Conservation (phyloP, 2,888 invertebrate genomes). For the Caenorhabditis wallacei region DNA sequence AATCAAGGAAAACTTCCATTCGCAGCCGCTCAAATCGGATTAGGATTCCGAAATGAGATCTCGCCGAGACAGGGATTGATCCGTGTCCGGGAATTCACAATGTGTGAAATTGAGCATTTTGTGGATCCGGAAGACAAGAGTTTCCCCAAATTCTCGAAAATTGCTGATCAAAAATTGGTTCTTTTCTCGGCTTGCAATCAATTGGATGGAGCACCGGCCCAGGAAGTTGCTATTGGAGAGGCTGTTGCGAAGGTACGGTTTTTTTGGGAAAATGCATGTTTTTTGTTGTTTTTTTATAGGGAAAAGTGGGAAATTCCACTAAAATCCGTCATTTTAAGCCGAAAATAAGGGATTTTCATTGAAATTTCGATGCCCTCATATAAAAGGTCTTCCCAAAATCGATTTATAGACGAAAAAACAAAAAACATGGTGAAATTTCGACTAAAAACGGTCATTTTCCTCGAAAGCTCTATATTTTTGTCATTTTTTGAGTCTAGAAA, state of each 20-base stretch:
- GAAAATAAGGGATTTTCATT: too few species aligned
- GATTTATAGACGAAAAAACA: too few species aligned
- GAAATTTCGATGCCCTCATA: too few species aligned
- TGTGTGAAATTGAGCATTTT: conserved; percentile 99
- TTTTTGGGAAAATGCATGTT: too few species aligned
- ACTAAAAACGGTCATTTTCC: too few species aligned
- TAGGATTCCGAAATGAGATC: conserved; percentile 98
- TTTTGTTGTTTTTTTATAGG: too few species aligned
- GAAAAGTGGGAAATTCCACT: too few species aligned
- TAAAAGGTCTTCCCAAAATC: too few species aligned
- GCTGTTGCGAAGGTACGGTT: conserved; percentile 89
- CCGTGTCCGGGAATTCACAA: conserved; percentile 91
- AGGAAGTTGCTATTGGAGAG: conserved; percentile 89
- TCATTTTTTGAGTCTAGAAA: too few species aligned
- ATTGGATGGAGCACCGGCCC: conserved; percentile 95
- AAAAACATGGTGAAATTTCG: too few species aligned
- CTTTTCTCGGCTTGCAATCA: conserved; percentile 97
- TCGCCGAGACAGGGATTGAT: conserved; percentile 89
- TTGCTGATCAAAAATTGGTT: conserved; percentile 88
- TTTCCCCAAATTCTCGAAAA: conserved; percentile 91
- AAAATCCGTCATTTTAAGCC: too few species aligned
- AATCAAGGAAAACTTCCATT: conserved; percentile 91
- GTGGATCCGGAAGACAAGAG: conserved; percentile 93
- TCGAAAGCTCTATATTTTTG: too few species aligned
- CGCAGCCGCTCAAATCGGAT: conserved; percentile 98